Evolutionary conservation across 2,888 invertebrate species (phyloP), one percentile per base, ranked within the genome.

Genomic region (Lissonota sp.): DNA sequence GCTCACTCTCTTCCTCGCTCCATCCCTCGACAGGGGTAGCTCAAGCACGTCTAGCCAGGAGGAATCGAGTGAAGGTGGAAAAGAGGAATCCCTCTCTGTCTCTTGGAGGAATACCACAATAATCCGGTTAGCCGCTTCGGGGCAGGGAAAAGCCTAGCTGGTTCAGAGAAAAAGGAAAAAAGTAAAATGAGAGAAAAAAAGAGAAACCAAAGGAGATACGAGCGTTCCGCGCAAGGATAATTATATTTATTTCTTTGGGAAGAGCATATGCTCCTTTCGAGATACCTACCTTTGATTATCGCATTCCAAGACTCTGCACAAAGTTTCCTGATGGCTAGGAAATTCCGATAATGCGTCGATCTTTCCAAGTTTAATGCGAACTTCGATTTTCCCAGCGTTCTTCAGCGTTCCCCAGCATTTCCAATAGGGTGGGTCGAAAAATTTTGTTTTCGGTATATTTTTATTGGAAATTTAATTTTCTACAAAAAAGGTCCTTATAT

Each of bases 61-160:
- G 71, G 67, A 78, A 67, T 60, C 62, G 67, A 74, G 64, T 55
- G 72, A 62, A 71, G 57, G 55, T 46, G 55, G 53, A 37, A 16
- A 64, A 62, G 72, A 72, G 46, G 63, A 69, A 62, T 64, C 63
- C 14, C 40, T 66, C 53, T 26, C 57, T 60, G 60, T 72, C 73
- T 76, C 78, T 81, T 67, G 53, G 75, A 79, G 83, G 76, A 63
- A 81, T 72, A 85, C 84, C 84, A 75, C 84, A 82, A 84, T 83
- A 85, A 84, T 84, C 82, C 79, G 85, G 85, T 82, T 83, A 82
- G 82, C 85, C 79, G 74, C 83, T 80, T 46, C 70, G 53, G 73
- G 79, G 71, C 73, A 81, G 49, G 44, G 71, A 79, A 78, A 62
- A 75, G 71, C 63, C 62, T n/a, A n/a, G 26, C 53, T 12, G 53